Evolutionary conservation across 2,797 vertebrate species (phyloP).

Genomic region (Nannoperca australis): DNA sequence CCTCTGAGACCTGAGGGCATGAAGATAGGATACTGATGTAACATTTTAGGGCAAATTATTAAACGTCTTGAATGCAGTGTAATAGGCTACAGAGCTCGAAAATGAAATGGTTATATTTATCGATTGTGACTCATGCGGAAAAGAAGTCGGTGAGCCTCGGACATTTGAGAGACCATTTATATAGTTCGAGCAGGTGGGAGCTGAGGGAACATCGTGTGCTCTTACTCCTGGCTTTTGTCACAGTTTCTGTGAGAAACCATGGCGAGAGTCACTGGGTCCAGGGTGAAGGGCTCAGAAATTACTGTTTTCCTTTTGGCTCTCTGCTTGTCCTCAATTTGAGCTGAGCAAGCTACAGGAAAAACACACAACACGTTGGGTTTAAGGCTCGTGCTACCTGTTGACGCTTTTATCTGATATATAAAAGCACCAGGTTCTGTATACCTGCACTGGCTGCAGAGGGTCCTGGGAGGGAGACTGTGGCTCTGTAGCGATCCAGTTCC

Average conservation of each 20-base stretch:
- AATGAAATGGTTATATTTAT: conserved; percentile 12
- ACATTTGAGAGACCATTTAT: conserved; percentile 18
- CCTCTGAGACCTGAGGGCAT: conserved; percentile 75
- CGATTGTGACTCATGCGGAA: conserved; percentile 16
- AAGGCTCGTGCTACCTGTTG: conserved; percentile 3
- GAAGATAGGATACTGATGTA: conserved; percentile 14
- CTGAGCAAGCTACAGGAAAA: conserved; percentile 59
- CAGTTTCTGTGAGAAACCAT: conserved; percentile 73
- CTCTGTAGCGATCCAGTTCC: conserved; percentile 86
- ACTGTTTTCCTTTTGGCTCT: conserved; percentile 77
- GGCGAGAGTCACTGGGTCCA: conserved; percentile 72
- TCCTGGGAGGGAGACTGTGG: conserved; percentile 70
- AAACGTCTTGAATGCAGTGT: conserved; percentile 18
- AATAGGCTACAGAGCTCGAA: neutral
- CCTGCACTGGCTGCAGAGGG: conserved; percentile 67
- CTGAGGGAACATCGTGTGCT: conserved; percentile 44
- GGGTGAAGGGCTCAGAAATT: conserved; percentile 77
- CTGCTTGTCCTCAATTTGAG: conserved; percentile 64
- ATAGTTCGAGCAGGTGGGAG: conserved; percentile 13
- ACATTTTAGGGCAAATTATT: conserved; percentile 26
- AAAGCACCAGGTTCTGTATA: conserved; percentile 25
- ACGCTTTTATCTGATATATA: conserved; percentile 5
- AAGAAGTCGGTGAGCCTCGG: conserved; percentile 21
- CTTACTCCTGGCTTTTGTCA: conserved; percentile 85
- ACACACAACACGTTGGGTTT: conserved; percentile 1